These are phyloP conservation scores for Hephaestus fuliginosus DNA, from an alignment of 2,797 vertebrate species.

Conservation along the genomic window DNA sequence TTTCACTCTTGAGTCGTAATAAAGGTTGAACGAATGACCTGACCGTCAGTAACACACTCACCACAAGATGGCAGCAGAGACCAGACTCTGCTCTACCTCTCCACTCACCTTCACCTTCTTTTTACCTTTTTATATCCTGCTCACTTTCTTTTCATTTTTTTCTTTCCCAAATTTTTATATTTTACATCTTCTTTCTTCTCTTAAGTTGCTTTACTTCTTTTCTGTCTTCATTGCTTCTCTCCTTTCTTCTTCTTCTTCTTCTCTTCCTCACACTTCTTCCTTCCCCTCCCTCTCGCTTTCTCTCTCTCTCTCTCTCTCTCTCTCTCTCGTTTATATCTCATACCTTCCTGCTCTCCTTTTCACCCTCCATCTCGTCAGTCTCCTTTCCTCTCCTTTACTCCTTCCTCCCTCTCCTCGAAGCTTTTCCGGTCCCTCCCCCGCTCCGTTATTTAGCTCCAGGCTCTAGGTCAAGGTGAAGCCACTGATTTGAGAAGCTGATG, in stretches of 20 bases:
- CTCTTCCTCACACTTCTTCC: not conserved
- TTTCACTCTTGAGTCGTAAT: not conserved
- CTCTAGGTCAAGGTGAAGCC: slow-evolving; percentile 63
- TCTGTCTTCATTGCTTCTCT: not conserved
- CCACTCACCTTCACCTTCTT: not conserved
- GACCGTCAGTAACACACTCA: not conserved
- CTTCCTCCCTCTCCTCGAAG: not conserved
- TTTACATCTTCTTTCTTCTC: not conserved
- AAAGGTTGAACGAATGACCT: not conserved
- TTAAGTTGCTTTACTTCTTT: not conserved
- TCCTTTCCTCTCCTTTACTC: slow-evolving; percentile 1
- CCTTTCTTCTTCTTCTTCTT: too few relatives aligned
- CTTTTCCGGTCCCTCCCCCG: not conserved
- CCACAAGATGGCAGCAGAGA: slow-evolving; percentile 76
- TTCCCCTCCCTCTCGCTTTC: not conserved
- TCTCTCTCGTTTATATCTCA: slow-evolving; percentile 8
- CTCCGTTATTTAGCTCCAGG: slow-evolving; percentile 38
- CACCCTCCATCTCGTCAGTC: slow-evolving; percentile 5
- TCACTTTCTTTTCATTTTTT: rapidly evolving
- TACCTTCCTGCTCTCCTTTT: not conserved
- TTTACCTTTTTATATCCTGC: rapidly evolving
- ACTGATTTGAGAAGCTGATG: slow-evolving; percentile 31
- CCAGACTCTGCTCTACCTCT: not conserved
- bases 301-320: not conserved
- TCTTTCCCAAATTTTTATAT: not conserved